These are phyloP conservation scores for Drosophila ohnishii DNA, from an alignment of 1,140 invertebrate genomes.

Conservation along the genomic window DNA sequence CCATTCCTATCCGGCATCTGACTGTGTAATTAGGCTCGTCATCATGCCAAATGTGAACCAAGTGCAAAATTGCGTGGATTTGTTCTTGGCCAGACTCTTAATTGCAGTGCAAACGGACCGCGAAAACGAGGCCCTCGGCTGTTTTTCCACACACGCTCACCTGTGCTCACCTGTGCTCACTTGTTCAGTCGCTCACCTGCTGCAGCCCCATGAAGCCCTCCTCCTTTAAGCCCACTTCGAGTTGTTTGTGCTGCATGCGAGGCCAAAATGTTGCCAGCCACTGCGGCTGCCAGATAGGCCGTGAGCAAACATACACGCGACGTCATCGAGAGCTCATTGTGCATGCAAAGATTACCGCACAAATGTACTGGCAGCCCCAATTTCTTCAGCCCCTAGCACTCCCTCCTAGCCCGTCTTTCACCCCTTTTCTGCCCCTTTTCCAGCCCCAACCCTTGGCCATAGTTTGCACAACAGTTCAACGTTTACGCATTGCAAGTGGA, in stretches of 20 bases:
- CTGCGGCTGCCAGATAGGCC: slow-evolving; percentile 64
- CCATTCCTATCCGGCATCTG: neutral
- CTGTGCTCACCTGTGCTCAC: slow-evolving; percentile 4
- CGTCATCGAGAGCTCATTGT: slow-evolving; percentile 63
- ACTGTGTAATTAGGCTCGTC: slow-evolving; percentile 24
- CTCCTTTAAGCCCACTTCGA: slow-evolving; percentile 21
- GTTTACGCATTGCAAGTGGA: slow-evolving; percentile 51
- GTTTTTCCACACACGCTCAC: slow-evolving; percentile 32
- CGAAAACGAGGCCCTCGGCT: slow-evolving; percentile 41
- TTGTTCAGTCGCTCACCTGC: slow-evolving; percentile 3
- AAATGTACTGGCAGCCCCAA: slow-evolving; percentile 44
- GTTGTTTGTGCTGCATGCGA: slow-evolving; percentile 65
- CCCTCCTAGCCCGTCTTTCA: neutral
- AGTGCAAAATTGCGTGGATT: slow-evolving; percentile 40
- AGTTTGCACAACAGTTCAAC: slow-evolving; percentile 39
- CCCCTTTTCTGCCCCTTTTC: neutral
- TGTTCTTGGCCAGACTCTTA: slow-evolving; percentile 48
- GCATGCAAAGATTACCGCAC: slow-evolving; percentile 73
- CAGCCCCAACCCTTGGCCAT: neutral
- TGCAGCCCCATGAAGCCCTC: neutral
- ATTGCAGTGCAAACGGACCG: slow-evolving; percentile 58
- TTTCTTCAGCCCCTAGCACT: neutral
- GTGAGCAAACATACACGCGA: slow-evolving; percentile 49
- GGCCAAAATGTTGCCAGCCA: slow-evolving; percentile 52
- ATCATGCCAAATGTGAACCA: slow-evolving; percentile 17